Evolutionary conservation across 2,888 invertebrate genomes (phyloP).

Genomic region (Epinotia ramella): DNA sequence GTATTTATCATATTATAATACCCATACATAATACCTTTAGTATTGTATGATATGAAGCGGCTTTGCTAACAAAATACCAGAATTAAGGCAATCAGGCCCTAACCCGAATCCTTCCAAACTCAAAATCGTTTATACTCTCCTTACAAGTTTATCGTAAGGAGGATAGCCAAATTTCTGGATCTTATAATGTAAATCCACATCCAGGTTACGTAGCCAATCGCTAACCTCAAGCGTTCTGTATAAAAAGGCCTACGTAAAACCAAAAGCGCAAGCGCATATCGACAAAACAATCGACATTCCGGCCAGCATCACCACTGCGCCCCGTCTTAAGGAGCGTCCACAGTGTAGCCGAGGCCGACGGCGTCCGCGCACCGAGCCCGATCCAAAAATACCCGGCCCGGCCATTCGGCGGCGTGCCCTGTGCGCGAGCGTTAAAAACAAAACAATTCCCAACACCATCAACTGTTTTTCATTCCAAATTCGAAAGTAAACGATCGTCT

Average conservation of each 20-base stretch:
- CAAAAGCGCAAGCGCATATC: conserved; percentile 12
- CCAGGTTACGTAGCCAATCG: too few relatives aligned
- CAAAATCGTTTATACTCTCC: too few relatives aligned
- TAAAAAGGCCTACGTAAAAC: too few relatives aligned
- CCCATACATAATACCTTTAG: too few relatives aligned
- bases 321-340: conserved; percentile 81
- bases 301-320: conserved; percentile 69
- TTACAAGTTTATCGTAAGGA: too few relatives aligned
- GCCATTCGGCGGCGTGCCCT: conserved; percentile 66
- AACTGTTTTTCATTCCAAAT: conserved; percentile 34
- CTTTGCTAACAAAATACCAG: too few relatives aligned
- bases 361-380: conserved; percentile 77
- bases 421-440: conserved; percentile 57
- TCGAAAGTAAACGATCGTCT: conserved; percentile 31
- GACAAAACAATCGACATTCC: conserved; percentile 50
- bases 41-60: too few relatives aligned
- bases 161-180: too few relatives aligned
- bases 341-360: conserved; percentile 56
- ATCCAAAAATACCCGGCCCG: conserved; percentile 76
- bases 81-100: background rate
- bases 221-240: too few relatives aligned
- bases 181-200: too few relatives aligned
- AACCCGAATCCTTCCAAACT: too few relatives aligned
- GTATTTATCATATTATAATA: too few relatives aligned
- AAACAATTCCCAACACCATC: conserved; percentile 45